Evolutionary conservation across 2,797 vertebrate genomes (phyloP), one percentile per base, ranked within the genome.

Genomic region (Sebastes trivittatus): DNA sequence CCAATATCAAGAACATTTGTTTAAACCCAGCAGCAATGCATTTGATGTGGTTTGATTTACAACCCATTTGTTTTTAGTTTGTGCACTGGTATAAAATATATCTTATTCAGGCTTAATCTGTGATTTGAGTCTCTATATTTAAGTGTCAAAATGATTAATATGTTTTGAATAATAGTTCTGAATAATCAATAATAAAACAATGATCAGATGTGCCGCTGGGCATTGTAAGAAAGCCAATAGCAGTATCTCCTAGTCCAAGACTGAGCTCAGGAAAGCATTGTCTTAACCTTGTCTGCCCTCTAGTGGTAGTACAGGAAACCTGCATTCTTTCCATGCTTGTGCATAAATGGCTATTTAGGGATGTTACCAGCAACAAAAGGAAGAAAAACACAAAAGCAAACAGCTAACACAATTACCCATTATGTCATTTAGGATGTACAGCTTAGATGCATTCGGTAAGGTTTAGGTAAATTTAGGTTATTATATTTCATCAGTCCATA

Each of bases 221-320:
- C 13, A 49, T 20, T 65, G 1, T 18, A 56, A 42, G 13, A 23
- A 38, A 3, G 55, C n/a, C 6, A 34, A 1, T 5, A 16, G 11
- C 5, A 70, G 1, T 11, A 4, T 63, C 54, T 34, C 6, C 11
- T 4, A 61, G 2, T 32, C 13, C 2, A 14, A 13, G 0, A 1
- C 38, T 60, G 22, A 76, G 11, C 14, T 55, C 2, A 42, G 38
- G 1, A 75, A 55, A 70, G n/a, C 6, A 7, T 77, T 78, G 9
- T 59, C 46, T 78, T 65, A 60, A 6, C 20, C 7, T 23, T 75
- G 52, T 67, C 77, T 87, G 79, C 89, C 94, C 80, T 88, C 93
- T 93, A 64, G 91, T 91, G 94, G 88, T 49, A 4, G 18, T 18
- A 7, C 7, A 64, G 14, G 7, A 14, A 64, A 79, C 11, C 6